Percentiles rank a stretch among this genome's conserved stretches.
phyloP scores from a whole-genome alignment of 1,140 invertebrate species.

The Apis florea region DNA sequence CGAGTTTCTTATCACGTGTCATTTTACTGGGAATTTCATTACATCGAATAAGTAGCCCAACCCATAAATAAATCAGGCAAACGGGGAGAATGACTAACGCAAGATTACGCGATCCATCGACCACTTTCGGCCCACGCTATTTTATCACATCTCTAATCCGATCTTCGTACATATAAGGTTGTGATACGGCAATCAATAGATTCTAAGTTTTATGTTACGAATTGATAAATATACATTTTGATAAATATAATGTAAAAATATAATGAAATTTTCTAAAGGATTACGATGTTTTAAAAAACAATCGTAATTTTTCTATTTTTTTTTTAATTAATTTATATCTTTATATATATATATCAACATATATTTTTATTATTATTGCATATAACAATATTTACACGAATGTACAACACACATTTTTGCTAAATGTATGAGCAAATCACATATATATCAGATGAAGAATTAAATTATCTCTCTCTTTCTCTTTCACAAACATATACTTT shows the following conservation, averaged over 20 bases:
- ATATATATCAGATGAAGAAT: neutral
- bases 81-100: constrained; percentile 73
- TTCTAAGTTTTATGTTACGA: neutral
- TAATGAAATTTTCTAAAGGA: neutral
- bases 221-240: too few relatives aligned
- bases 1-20: constrained; percentile 74
- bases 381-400: constrained; percentile 64
- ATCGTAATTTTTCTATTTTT: neutral
- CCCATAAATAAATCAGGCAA: constrained; percentile 74
- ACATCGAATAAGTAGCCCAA: constrained; percentile 74
- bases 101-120: constrained; percentile 74
- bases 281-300: neutral
- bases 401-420: constrained; percentile 52
- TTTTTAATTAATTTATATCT: neutral
- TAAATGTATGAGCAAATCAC: constrained; percentile 23
- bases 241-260: neutral
- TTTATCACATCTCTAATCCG: constrained; percentile 64
- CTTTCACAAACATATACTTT: too few relatives aligned
- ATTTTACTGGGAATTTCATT: constrained; percentile 76
- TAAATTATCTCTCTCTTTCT: neutral
- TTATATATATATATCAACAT: constrained; percentile 38
- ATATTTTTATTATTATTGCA: constrained; percentile 47
- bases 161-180: constrained; percentile 45
- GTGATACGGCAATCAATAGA: constrained; percentile 32
- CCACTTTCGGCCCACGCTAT: constrained; percentile 72